Percentiles rank a stretch among this genome's conserved stretches.
These are phyloP conservation scores for Onychomys leucogaster DNA, from an alignment of 2,797 vertebrate genomes.

Conservation along the genomic window DNA sequence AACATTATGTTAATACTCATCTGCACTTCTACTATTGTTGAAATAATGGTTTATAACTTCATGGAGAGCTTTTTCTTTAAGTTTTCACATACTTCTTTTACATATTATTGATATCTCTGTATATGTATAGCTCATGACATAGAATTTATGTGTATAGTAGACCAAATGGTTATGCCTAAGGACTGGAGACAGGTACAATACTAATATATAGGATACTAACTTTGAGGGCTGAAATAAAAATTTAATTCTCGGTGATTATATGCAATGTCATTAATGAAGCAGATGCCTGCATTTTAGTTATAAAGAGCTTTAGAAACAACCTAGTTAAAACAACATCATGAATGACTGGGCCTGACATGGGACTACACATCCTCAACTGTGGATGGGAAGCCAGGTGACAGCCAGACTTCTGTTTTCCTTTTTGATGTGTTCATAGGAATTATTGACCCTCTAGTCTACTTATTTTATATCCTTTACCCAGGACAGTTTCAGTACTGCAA, in stretches of 20 bases:
- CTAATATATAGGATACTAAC: not conserved
- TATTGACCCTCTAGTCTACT: not conserved
- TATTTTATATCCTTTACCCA: not conserved
- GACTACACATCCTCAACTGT: not conserved
- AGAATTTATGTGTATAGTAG: not conserved
- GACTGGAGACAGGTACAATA: not conserved
- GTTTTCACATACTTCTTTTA: slow-evolving; percentile 12
- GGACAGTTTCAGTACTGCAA: not conserved
- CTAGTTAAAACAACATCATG: not conserved
- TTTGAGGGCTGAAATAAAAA: not conserved
- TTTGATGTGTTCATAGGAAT: not conserved
- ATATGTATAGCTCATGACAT: not conserved
- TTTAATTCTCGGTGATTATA: not conserved
- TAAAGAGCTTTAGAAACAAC: not conserved
- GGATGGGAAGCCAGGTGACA: not conserved
- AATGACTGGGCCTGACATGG: not conserved
- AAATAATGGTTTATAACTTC: not conserved
- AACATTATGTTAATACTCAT: not conserved
- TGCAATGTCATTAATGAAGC: not conserved
- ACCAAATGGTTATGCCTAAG: not conserved
- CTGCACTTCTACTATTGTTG: not conserved
- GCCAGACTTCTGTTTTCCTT: not conserved
- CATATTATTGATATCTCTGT: not conserved
- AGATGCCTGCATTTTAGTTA: not conserved
- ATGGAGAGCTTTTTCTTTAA: not conserved